A percentile compares a stretch with the other conserved stretches of the same genome.
Evolutionary conservation across 1,140 invertebrate species (phyloP).

Genomic region (Habropoda laboriosa): DNA sequence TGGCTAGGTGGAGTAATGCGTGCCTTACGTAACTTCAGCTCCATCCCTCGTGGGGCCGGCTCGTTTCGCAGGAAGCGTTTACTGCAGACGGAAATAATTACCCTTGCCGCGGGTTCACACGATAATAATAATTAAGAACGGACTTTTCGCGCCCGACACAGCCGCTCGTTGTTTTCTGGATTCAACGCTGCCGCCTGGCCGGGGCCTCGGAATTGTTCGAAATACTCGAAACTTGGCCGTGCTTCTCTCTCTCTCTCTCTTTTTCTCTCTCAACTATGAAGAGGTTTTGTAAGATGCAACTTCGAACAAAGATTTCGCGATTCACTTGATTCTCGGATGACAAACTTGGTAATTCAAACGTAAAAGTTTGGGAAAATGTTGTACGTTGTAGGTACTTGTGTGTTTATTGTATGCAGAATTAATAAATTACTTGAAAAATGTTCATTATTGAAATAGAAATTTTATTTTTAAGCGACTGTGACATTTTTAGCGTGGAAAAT

Average conservation of each 20-base stretch:
- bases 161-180: not conserved
- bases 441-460: no score
- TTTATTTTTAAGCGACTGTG: no score
- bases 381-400: no score
- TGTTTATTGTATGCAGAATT: no score
- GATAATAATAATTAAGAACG: constrained; percentile 79
- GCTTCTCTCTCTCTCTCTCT: not conserved
- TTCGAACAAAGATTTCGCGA: not conserved
- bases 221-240: not conserved
- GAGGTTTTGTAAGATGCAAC: no score
- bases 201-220: not conserved
- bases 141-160: constrained; percentile 61
- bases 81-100: constrained; percentile 79
- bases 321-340: no score
- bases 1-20: constrained; percentile 56
- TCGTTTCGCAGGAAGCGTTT: constrained; percentile 68
- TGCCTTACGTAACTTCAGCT: constrained; percentile 64
- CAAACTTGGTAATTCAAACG: no score
- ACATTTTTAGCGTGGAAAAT: no score
- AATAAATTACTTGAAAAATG: no score
- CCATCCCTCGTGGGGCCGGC: constrained; percentile 38
- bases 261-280: not conserved
- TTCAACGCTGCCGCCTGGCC: not conserved
- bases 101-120: constrained; percentile 72
- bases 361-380: no score